phyloP scores from a whole-genome alignment of 2,888 invertebrate genomes.

The Lasioglossum marginatum region DNA sequence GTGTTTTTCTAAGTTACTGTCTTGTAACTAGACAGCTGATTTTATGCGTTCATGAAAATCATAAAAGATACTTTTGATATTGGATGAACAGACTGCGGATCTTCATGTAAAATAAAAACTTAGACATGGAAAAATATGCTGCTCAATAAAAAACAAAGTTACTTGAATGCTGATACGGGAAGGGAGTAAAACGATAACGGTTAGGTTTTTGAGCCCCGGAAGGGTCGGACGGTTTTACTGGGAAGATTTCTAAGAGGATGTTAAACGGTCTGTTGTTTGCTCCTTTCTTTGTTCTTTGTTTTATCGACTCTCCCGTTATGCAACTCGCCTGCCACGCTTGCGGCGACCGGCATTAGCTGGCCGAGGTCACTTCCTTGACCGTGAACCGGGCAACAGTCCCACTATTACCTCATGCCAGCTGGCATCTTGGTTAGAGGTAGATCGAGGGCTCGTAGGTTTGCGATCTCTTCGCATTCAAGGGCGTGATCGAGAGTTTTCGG shows the following conservation, averaged over 20 bases:
- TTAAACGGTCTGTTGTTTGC: not conserved
- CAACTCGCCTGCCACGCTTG: not conserved
- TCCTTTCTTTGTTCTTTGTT: not conserved
- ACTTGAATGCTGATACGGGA: not conserved
- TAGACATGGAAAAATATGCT: not conserved
- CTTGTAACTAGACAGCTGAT: not conserved
- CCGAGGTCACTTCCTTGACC: conserved; percentile 19
- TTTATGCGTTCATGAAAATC: not conserved
- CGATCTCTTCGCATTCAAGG: not conserved
- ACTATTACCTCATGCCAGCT: conserved; percentile 15
- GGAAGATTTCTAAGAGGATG: not conserved
- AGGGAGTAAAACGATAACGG: not conserved
- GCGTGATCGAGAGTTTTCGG: not conserved
- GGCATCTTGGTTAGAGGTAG: conserved; percentile 8
- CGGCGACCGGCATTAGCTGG: not conserved
- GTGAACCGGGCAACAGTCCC: conserved; percentile 14
- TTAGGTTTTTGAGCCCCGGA: not conserved
- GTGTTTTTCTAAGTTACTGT: not conserved
- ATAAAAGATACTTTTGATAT: too few species aligned
- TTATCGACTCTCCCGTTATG: conserved; percentile 11
- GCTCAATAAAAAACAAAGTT: not conserved
- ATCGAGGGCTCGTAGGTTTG: conserved; percentile 1
- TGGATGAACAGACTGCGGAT: not conserved
- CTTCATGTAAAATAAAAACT: not conserved
- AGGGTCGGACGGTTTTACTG: not conserved